A percentile compares a stretch with the other conserved stretches of the same genome.
Evolutionary conservation across 2,113 vertebrate genomes (phyloP).

Genomic region (Theropithecus gelada): DNA sequence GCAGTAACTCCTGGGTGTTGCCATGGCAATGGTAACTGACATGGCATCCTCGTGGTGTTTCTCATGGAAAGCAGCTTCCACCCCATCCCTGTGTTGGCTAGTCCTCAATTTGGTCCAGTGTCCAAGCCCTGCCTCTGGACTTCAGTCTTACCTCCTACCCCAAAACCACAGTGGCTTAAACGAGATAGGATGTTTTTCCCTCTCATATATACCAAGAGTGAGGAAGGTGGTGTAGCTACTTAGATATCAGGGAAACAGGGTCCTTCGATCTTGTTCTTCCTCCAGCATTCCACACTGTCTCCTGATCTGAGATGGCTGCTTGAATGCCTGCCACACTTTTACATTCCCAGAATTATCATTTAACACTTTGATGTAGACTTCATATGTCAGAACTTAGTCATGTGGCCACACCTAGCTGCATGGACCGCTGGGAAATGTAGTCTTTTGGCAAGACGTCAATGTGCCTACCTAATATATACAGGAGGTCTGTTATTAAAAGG

Average conservation of each 20-base stretch:
- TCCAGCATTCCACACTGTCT: not conserved
- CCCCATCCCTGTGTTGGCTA: too few relatives aligned
- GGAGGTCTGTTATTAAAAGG: not conserved
- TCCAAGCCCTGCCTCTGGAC: too few relatives aligned
- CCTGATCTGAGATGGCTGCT: not conserved
- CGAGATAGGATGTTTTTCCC: too few relatives aligned
- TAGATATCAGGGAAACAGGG: not conserved
- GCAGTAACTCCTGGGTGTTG: too few relatives aligned
- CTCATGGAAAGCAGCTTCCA: too few relatives aligned
- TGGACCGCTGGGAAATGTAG: slow-evolving; percentile 25
- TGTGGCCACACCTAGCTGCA: not conserved
- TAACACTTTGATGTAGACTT: not conserved
- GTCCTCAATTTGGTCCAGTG: too few relatives aligned
- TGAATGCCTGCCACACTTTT: not conserved
- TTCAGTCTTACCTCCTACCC: too few relatives aligned
- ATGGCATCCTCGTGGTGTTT: too few relatives aligned
- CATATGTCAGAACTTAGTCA: not conserved
- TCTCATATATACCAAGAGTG: not conserved
- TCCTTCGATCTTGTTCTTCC: not conserved
- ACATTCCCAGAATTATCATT: slow-evolving; percentile 8
- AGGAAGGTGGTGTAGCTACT: not conserved
- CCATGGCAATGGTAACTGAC: too few relatives aligned
- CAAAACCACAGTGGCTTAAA: not conserved
- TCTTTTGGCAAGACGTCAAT: not conserved
- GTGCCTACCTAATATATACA: not conserved